Base-by-base conservation (phyloP, 2,113 vertebrate genomes). In the Sphaerodactylus townsendi region DNA sequence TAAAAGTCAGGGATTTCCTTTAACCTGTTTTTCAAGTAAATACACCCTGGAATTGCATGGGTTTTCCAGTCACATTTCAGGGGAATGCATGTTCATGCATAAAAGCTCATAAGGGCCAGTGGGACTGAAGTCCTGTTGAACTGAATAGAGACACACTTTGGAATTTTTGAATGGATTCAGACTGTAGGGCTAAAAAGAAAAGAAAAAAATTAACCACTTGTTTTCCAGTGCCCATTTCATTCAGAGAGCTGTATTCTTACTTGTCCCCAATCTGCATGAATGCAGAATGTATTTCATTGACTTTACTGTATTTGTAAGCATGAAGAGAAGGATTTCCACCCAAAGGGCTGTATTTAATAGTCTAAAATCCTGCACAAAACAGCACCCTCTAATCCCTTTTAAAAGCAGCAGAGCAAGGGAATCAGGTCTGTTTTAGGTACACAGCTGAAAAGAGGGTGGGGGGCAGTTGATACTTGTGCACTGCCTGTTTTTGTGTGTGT, bases 401-500 rank as follows among this genome's bases (percentile, higher is more conserved):
- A 35, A 44, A 62, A 35, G 70, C 59, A 8, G 3, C n/a, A 2
- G 37, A 19, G 69, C 25, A 23, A 30, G 0, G 7, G 23, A 68
- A 5, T 41, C 79, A 2, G 79, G 23, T 11, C 17, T n/a, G 50
- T 41, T 69, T 53, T 46, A 39, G 17, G 64, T 37, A 53, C 78
- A 37, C 90, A 78, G 81, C 56, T 39, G 80, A 81, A 75, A 88
- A 11, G 85, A 85, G 84, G 83, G 28, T 33, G 53, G 30, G 87
- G 73, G 87, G 89, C 73, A 89, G 88, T 70, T 48, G 50, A 89
- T 70, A 73, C 91, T 11, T 70, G 91, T 88, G 85, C 85, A 62
- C 64, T 87, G 87, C 87, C 89, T 87, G 88, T 91, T 90, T 84
- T 93, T 87, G 85, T 85, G 90, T 93, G 92, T 87, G 85, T 85